Conservation (phyloP, 2,888 invertebrate genomes). For the Asteroscopus sphinx region DNA sequence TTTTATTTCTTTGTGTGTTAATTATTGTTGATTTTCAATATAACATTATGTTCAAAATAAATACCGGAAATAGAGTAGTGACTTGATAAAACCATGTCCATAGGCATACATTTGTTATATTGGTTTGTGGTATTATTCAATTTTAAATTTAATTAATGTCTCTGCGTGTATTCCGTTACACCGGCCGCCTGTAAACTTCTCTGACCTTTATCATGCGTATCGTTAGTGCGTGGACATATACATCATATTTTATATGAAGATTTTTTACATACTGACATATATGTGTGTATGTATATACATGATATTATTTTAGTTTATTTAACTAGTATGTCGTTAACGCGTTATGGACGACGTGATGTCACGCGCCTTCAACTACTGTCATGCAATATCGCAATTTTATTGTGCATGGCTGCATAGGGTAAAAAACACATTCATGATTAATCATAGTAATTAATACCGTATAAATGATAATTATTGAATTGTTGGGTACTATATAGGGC, state of each 20-base stretch:
- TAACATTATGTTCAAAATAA: neutral
- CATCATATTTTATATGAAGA: conserved; percentile 31
- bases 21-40: conserved; percentile 5
- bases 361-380: conserved; percentile 66
- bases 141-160: conserved; percentile 33
- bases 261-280: conserved; percentile 32
- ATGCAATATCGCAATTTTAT: conserved; percentile 76
- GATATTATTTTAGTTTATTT: conserved; percentile 52
- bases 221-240: conserved; percentile 39
- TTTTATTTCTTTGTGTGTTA: too few relatives aligned
- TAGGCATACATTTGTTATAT: conserved; percentile 24
- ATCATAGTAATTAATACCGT: conserved; percentile 47
- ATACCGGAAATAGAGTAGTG: conserved; percentile 2
- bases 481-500: conserved; percentile 28
- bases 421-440: conserved; percentile 52
- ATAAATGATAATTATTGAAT: conserved; percentile 45
- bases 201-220: conserved; percentile 48
- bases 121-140: conserved; percentile 16
- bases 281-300: conserved; percentile 15
- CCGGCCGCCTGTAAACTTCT: conserved; percentile 17
- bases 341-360: conserved; percentile 68
- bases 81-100: conserved; percentile 12
- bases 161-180: conserved; percentile 14
- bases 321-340: conserved; percentile 61
- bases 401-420: conserved; percentile 55